Base-by-base conservation (phyloP, 2,888 invertebrate genomes). In the Antheraea assamensis region DNA sequence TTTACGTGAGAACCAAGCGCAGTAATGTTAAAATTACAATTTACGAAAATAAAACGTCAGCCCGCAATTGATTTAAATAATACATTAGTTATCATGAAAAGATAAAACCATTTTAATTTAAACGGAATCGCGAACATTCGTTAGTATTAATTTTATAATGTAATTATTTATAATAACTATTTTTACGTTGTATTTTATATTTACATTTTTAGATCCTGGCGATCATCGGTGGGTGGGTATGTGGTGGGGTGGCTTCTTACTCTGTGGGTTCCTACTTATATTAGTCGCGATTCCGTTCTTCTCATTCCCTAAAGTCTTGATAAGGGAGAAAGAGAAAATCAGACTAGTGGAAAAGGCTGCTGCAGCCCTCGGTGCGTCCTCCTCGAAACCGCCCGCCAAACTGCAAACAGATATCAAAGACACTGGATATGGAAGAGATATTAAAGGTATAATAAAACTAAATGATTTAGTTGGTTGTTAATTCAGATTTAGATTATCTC, bases 201-300 rank as follows among this genome's bases (percentile, higher is more conserved):
- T 10, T n/a, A 24, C 17, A 3, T 74, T 74, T n/a, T 31, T 64
- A 97, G 97, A 96, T 94, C 96, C 97, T 3, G 97, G 96, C 42
- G 97, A 98, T 89, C 97, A 97, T 78, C 96, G 97, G 79, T 98
- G 98, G 98, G 97, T 98, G 30, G 98, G 98, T 76, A 97, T 98
- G 97, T 98, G 98, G 98, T 98, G 98, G 98, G 98, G 98, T 58
- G 99, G 99, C 21, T 99, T 98, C 90, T 94, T 99, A 72, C 95
- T 99, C n/a, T 98, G 98, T 83, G 98, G 99, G 8, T 93, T 98
- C 58, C 95, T 98, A 1, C 95, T 99, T 5, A 96, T 98, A 76
- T 92, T 98, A 74, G 97, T 98, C 35, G 97, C 98, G 7, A 96
- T 98, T 80, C 98, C 98, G 7, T 99, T 99, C 95, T 98, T 98